phyloP scores from a whole-genome alignment of 2,888 invertebrate species.

The Cremastobaeus sp. region DNA sequence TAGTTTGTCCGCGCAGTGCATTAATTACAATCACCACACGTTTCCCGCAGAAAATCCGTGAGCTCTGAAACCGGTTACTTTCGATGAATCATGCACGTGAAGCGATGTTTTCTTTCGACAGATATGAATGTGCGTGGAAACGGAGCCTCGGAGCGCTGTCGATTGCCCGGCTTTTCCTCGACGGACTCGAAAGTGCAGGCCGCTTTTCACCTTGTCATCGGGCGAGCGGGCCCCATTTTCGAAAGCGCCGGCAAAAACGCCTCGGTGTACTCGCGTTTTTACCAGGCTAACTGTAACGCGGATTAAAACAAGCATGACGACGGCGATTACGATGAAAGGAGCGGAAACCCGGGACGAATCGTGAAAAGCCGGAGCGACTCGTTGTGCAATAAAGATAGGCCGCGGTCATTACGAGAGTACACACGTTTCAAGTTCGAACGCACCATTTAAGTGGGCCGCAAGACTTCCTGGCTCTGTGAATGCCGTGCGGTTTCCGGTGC shows the following conservation, averaged over 20 bases:
- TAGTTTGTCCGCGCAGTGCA: constrained; percentile 60
- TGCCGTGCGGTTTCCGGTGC: constrained; percentile 75
- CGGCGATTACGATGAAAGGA: neutral
- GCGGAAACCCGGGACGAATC: neutral
- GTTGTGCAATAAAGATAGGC: neutral
- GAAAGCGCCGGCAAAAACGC: too few relatives aligned
- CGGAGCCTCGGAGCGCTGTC: too few relatives aligned
- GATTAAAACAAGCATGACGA: neutral
- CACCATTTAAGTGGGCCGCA: constrained; percentile 61
- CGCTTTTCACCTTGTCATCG: too few relatives aligned
- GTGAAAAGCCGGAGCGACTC: too few relatives aligned
- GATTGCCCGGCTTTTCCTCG: too few relatives aligned
- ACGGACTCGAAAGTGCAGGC: too few relatives aligned
- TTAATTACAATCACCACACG: constrained; percentile 38
- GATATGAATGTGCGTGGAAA: too few relatives aligned
- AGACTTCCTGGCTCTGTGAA: constrained; percentile 69
- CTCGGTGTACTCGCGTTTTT: too few relatives aligned
- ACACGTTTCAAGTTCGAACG: neutral
- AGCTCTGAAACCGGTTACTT: constrained; percentile 43
- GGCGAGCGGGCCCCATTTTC: too few relatives aligned
- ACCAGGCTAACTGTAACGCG: too few relatives aligned
- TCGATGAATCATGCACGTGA: constrained; percentile 15
- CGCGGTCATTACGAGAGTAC: neutral
- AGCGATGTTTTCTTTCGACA: too few relatives aligned
- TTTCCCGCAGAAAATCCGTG: constrained; percentile 54